Evolutionary conservation across 2,888 invertebrate genomes (phyloP), one percentile per base, ranked within the genome.

Genomic region (Agrochola circellaris): DNA sequence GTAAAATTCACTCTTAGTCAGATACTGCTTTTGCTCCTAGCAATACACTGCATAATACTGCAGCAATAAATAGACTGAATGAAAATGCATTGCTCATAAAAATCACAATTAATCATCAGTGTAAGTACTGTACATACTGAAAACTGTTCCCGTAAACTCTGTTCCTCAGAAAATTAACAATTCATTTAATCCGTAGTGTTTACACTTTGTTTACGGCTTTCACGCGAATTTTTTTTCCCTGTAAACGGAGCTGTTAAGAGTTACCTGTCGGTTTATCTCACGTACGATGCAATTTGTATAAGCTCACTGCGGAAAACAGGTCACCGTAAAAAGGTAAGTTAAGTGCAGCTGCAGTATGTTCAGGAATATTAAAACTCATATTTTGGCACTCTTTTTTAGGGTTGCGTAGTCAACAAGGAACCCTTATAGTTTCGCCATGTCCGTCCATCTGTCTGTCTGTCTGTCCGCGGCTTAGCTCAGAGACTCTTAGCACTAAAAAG

Each of bases 191-290:
- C n/a, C 15, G 38, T 51, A 58, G 23, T 68, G 54, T 73, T 79
- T 61, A 62, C 64, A 58, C 15, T 56, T 68, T 45, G 48, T 73
- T 79, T 65, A 74, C 54, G 62, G 58, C 34, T 74, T 80, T 42
- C 54, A 51, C 48, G n/a, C 15, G 62, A 42, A n/a, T 67, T 75
- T 34, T 75, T 64, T 67, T 45, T 66, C 45, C 61, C 30, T 54
- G 62, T 84, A 75, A 81, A 84, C n/a, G 60, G 54, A 54, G 75
- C 71, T 61, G 85, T 70, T 58, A 69, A 68, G 15, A 42, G 23
- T 51, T 58, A 54, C 45, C 2, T 34, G 45, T 17, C 11, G 11
- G 30, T 70, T 74, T 70, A 74, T 62, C n/a, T 70, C 65, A n/a
- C 42, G 51, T 70, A 30, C 70, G 45, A 67, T 74, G 54, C 58